A percentile compares a stretch with the other conserved stretches of the same genome.
Conservation (phyloP, 2,113 vertebrate genomes). For the Macheiramphus alcinus region DNA sequence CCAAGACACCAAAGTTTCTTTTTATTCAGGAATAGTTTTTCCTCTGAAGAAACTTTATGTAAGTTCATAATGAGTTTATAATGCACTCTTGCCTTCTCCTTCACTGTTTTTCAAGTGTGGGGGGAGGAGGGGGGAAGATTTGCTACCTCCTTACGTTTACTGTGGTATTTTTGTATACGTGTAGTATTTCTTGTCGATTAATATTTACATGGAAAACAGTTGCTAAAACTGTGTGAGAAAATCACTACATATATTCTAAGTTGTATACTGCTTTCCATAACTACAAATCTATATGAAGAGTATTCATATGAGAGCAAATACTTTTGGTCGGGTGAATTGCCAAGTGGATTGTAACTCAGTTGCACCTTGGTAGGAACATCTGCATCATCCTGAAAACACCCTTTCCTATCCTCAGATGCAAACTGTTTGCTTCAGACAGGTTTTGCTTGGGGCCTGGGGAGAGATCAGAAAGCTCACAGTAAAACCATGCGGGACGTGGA, state of each 20-base stretch:
- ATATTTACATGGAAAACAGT: neutral
- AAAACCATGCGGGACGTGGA: neutral
- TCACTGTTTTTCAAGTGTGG: neutral
- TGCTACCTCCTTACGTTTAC: neutral
- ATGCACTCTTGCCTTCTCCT: neutral
- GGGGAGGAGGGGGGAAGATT: neutral
- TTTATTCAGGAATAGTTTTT: neutral
- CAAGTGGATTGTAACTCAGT: neutral
- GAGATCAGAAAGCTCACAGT: neutral
- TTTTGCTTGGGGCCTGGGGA: neutral
- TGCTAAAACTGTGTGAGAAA: neutral
- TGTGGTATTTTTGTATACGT: neutral
- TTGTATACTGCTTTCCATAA: neutral
- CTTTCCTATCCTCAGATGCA: neutral
- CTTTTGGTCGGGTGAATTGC: neutral
- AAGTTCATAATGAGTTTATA: neutral
- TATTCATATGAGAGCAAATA: neutral
- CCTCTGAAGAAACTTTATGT: neutral
- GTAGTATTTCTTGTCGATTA: neutral
- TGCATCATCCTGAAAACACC: neutral
- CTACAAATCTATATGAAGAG: neutral
- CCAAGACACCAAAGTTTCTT: neutral
- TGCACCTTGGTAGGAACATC: neutral
- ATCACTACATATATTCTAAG: neutral
- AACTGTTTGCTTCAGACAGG: neutral